These are phyloP conservation scores for Steinernema khuongi DNA, from an alignment of 1,140 invertebrate genomes.

Conservation along the genomic window DNA sequence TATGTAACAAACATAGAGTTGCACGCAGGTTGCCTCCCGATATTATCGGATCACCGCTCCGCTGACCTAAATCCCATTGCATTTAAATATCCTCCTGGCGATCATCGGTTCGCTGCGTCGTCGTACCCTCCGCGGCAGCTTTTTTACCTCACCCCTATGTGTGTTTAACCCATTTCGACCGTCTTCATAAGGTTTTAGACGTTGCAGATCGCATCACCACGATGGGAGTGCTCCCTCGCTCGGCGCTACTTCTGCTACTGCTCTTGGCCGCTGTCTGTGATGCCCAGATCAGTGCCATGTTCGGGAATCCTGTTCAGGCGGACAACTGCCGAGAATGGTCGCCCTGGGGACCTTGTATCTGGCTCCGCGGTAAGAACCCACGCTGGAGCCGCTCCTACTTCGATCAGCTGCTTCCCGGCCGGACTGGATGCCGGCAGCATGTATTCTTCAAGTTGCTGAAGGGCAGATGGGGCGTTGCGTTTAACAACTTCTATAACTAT, in stretches of 20 bases:
- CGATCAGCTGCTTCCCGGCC: constrained; percentile 53
- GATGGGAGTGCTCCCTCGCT: neutral
- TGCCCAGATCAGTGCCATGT: constrained; percentile 52
- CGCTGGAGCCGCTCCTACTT: constrained; percentile 52
- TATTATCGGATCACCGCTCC: too few species aligned
- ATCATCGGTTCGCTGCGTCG: too few species aligned
- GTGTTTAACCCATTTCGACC: neutral
- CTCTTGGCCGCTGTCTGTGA: constrained; percentile 19
- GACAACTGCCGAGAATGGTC: constrained; percentile 46
- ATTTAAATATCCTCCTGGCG: too few species aligned
- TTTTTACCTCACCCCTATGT: neutral
- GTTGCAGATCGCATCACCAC: neutral
- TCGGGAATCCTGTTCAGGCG: constrained; percentile 50
- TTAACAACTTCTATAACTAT: constrained; percentile 55
- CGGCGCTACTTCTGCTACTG: neutral
- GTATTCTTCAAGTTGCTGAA: constrained; percentile 55
- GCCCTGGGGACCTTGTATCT: constrained; percentile 56
- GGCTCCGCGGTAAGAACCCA: constrained; percentile 49
- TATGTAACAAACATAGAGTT: too few species aligned
- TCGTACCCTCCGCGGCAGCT: too few species aligned
- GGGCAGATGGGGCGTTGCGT: constrained; percentile 57
- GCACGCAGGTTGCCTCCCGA: too few species aligned
- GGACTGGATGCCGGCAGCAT: constrained; percentile 53
- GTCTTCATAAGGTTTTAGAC: neutral
- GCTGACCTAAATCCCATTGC: too few species aligned